Base-by-base conservation (phyloP, 2,888 invertebrate species). In the Aleiodes alternator region DNA sequence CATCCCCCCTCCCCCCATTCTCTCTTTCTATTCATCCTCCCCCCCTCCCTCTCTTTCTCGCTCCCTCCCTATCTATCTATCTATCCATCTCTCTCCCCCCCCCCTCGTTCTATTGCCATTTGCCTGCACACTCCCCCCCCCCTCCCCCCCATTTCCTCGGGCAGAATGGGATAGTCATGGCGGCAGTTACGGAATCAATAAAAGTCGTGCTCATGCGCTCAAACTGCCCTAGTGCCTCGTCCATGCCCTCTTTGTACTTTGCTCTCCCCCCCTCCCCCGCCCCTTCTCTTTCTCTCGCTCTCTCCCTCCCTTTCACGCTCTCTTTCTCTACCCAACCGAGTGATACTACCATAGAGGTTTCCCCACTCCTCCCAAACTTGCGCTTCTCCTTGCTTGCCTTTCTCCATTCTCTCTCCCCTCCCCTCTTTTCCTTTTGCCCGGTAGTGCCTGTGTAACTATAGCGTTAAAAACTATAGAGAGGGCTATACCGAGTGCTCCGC, bases 111-210 rank as follows among this genome's bases (percentile, higher is more conserved):
- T 75, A 75, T 61, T 73, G 71, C 69, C 72, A 56, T 76, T 79
- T 78, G 73, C 76, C 78, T 71, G 73, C 79, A 75, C 78, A 68
- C 64, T 78, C 83, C 68, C 79, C 80, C 80, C 78, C 79, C 78
- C 77, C 61, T 72, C 68, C 79, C 80, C 76, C 82, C 82, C 82
- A 84, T 79, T 80, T 78, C 79, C 76, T 80, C 64, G 34, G 72
- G 73, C 69, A 73, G 75, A 77, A 78, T 78, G 76, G 86, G 84
- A 87, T 84, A 88, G 87, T 88, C 88, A 89, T 89, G 89, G 89
- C 89, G 89, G 89, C 89, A 89, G 88, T 89, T 89, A 89, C 89
- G 88, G 88, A 89, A 89, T 89, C 89, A 89, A 89, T 89, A 89
- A 89, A 89, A 89, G 88, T 89, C 88, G 89, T 89, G 89, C 89